Evolutionary conservation across 1,140 invertebrate species (phyloP).

Genomic region (Reticulitermes speratus): DNA sequence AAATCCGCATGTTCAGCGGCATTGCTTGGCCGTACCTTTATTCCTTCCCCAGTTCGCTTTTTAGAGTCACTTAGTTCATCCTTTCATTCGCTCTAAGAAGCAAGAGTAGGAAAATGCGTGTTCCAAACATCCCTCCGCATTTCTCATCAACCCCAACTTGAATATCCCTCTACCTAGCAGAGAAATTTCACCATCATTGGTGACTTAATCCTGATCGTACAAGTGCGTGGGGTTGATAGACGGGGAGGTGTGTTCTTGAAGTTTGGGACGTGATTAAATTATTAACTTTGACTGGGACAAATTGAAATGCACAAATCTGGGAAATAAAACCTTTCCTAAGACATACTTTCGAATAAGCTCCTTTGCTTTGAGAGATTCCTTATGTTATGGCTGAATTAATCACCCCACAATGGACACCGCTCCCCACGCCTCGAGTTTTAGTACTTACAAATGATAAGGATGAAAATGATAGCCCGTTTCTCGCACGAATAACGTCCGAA

Average conservation of each 20-base stretch:
- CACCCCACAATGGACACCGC: background rate
- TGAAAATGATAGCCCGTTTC: background rate
- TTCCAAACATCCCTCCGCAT: background rate
- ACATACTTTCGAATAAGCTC: background rate
- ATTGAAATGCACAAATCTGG: background rate
- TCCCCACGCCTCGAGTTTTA: background rate
- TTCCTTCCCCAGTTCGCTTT: too few relatives aligned
- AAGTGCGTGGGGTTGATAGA: background rate
- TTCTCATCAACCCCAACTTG: background rate
- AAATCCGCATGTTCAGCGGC: background rate
- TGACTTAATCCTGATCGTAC: slow-evolving; percentile 11
- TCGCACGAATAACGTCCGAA: background rate
- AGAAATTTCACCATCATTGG: slow-evolving; percentile 5
- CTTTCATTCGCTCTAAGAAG: background rate
- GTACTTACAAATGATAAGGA: background rate
- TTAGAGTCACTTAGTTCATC: background rate
- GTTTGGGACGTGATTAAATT: background rate
- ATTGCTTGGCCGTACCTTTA: too few relatives aligned
- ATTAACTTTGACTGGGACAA: background rate
- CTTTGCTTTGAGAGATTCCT: background rate
- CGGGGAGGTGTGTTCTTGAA: background rate
- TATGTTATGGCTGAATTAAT: background rate
- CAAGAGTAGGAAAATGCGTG: background rate
- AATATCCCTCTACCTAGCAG: slow-evolving; percentile 6
- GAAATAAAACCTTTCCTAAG: background rate